Evolutionary conservation across 2,888 invertebrate genomes (phyloP).

Genomic region (Lagria hirta): DNA sequence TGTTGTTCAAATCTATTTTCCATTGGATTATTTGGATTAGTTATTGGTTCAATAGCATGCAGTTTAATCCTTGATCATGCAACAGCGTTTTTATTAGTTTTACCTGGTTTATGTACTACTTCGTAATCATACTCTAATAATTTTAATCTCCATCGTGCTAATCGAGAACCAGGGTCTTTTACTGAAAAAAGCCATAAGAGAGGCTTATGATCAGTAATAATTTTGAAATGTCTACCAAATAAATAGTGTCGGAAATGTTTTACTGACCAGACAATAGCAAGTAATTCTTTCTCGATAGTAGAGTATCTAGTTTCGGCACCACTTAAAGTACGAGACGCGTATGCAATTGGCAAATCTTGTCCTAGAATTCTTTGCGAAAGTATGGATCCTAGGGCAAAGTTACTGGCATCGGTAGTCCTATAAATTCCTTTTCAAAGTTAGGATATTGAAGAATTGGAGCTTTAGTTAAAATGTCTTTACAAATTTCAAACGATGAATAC

Average conservation of each 20-base stretch:
- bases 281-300: conserved; percentile 6
- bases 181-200: conserved; percentile 8
- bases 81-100: conserved; percentile 2
- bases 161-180: conserved; percentile 4
- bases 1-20: no score
- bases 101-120: conserved; percentile 1
- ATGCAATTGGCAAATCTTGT: conserved; percentile 3
- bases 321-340: background rate
- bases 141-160: conserved; percentile 3
- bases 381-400: conserved; percentile 36
- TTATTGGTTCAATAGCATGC: no score
- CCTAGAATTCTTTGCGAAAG: conserved; percentile 32
- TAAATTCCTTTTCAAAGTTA: conserved; percentile 37
- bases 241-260: conserved; percentile 13
- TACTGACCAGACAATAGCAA: conserved; percentile 6
- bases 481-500: conserved; percentile 30
- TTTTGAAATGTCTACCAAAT: conserved; percentile 9
- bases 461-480: conserved; percentile 25
- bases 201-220: conserved; percentile 9
- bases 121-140: conserved; percentile 11
- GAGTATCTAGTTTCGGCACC: conserved; percentile 8
- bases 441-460: conserved; percentile 38
- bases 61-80: no score
- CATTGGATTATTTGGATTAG: no score
- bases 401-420: conserved; percentile 39